Evolutionary conservation across 1,140 invertebrate genomes (phyloP).

Genomic region (Ericerus pela): DNA sequence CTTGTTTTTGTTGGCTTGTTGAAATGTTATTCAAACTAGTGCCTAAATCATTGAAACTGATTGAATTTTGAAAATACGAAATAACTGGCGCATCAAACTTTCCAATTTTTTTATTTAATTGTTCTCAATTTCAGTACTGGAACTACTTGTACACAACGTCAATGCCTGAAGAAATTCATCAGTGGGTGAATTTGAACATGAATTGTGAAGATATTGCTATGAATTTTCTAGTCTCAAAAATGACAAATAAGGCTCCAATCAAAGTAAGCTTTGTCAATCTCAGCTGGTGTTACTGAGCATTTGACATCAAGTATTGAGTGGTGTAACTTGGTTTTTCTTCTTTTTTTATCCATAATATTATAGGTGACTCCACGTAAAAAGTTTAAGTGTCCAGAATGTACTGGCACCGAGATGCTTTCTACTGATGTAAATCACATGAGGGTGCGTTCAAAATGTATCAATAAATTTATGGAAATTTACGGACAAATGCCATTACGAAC

Average conservation of each 20-base stretch:
- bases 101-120: not conserved
- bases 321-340: not conserved
- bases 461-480: slow-evolving; percentile 67
- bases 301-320: not conserved
- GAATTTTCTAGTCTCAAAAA: slow-evolving; percentile 81
- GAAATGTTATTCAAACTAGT: no score
- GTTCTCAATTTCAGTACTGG: slow-evolving; percentile 53
- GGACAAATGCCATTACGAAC: slow-evolving; percentile 73
- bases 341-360: slow-evolving; percentile 20
- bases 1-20: no score
- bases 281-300: not conserved
- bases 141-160: slow-evolving; percentile 72
- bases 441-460: slow-evolving; percentile 81
- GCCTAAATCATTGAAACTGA: not conserved
- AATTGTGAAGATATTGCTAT: slow-evolving; percentile 92
- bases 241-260: slow-evolving; percentile 84
- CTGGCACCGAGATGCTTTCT: slow-evolving; percentile 84
- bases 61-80: slow-evolving; percentile 5
- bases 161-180: slow-evolving; percentile 61
- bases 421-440: slow-evolving; percentile 85
- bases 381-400: slow-evolving; percentile 92
- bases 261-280: slow-evolving; percentile 44
- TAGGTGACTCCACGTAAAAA: slow-evolving; percentile 93
- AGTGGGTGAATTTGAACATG: slow-evolving; percentile 81
- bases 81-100: no score